Conservation (phyloP, 2,888 invertebrate genomes). For the Aromia moschata region DNA sequence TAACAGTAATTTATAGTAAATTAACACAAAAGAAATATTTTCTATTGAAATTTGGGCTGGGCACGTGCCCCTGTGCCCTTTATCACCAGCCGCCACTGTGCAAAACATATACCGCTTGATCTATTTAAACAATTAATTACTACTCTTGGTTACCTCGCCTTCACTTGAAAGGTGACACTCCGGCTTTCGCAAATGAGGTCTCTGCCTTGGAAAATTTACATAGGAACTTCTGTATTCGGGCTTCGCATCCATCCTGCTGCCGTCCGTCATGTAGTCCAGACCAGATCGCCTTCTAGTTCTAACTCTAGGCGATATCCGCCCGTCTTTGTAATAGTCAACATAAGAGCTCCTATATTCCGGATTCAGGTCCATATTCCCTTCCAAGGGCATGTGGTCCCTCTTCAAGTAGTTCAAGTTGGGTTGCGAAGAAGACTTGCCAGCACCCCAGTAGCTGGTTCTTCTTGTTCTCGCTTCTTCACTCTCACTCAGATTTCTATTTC, state of each 20-base stretch:
- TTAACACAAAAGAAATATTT: too few species aligned
- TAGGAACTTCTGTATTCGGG: conserved; percentile 57
- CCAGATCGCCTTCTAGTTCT: conserved; percentile 37
- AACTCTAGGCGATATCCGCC: conserved; percentile 34
- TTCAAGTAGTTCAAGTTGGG: conserved; percentile 24
- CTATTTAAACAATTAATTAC: too few species aligned
- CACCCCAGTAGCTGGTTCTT: conserved; percentile 36
- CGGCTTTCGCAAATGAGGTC: conserved; percentile 61
- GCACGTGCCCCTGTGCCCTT: too few species aligned
- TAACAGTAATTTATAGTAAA: too few species aligned
- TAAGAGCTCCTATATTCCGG: conserved; percentile 62
- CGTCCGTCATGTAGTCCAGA: conserved; percentile 44
- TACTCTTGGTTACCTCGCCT: conserved; percentile 32
- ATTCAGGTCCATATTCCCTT: conserved; percentile 48
- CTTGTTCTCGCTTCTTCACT: conserved; percentile 47
- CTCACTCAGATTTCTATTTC: too few species aligned
- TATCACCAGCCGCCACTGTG: too few species aligned
- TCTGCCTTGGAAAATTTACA: conserved; percentile 61
- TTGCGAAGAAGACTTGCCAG: conserved; percentile 29
- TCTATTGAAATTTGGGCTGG: too few species aligned
- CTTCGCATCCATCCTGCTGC: conserved; percentile 47
- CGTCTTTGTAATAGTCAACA: conserved; percentile 48
- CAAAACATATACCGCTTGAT: too few species aligned
- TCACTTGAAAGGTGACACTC: conserved; percentile 48
- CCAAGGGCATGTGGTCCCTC: background rate